Base-by-base conservation (phyloP, 2,797 vertebrate genomes). In the Avahi laniger region DNA sequence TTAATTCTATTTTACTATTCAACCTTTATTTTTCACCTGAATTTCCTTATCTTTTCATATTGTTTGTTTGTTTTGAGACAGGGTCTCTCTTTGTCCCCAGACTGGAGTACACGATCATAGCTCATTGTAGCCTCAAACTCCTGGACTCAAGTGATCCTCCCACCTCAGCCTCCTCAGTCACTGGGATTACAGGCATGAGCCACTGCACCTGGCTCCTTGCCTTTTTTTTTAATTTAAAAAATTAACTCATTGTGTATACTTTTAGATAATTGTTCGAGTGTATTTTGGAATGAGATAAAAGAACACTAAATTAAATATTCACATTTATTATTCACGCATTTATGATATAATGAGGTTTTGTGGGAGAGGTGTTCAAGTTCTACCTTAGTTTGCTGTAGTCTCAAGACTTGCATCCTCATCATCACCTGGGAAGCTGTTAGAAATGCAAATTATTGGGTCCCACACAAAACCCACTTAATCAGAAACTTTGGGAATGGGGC, bases 261-360 rank as follows among this genome's bases (percentile, higher is more conserved):
- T 93, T 83, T n/a, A 89, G 35, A 91, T 46, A 94, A 72, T 67
- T 78, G 10, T 78, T 93, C 65, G 94, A 78, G 61, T 82, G 5
- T 20, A 63, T 80, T 75, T 93, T 63, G 41, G 86, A 87, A 82
- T 87, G 28, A 94, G 38, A 70, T 38, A 79, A 81, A 94, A 69
- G 52, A 43, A 41, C 59, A 57, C 41, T 76, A 91, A 52, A 38
- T 38, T 72, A 94, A 75, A 88, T 59, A 78, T 50, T 57, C 18
- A 54, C 33, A 94, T 41, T 69, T 85, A 41, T 38, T 85, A 52
- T 89, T 91, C 50, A 84, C 17, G 52, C 46, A 72, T 2, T 46
- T 81, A 33, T 41, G 59, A n/a, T 24, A 59, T 13, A 72, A 85
- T 35, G 57, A 95, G 38, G 9, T 94, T 54, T 52, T 67, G 52